phyloP scores from a whole-genome alignment of 2,888 invertebrate species.

The Andrena fulva region DNA sequence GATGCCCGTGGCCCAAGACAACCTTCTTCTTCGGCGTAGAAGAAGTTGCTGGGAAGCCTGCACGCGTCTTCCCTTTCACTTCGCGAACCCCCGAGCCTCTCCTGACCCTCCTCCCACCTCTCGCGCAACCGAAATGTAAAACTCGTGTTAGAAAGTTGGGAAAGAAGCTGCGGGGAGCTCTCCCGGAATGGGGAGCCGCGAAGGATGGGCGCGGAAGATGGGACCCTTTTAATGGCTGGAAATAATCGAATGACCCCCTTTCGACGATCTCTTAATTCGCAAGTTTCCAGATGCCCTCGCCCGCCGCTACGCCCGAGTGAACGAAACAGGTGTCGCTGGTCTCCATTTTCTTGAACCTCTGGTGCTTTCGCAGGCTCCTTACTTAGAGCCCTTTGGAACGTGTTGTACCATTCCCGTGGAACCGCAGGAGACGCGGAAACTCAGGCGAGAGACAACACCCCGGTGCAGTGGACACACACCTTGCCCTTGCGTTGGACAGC shows the following conservation, averaged over 20 bases:
- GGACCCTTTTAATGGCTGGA: slow-evolving; percentile 77
- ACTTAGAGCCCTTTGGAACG: slow-evolving; percentile 1
- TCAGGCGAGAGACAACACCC: not conserved
- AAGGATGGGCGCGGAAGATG: slow-evolving; percentile 20
- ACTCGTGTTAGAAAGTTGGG: slow-evolving; percentile 80
- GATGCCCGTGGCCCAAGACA: slow-evolving; percentile 56
- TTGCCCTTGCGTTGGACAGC: no score
- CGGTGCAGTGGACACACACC: no score
- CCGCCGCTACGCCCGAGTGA: slow-evolving; percentile 17
- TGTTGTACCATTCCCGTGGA: not conserved
- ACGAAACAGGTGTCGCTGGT: slow-evolving; percentile 54
- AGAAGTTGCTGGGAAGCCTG: slow-evolving; percentile 28
- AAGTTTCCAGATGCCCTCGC: slow-evolving; percentile 74
- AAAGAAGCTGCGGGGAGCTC: slow-evolving; percentile 62
- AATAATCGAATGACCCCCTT: slow-evolving; percentile 78
- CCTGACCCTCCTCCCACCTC: slow-evolving; percentile 30
- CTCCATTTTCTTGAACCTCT: slow-evolving; percentile 35
- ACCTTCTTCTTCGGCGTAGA: slow-evolving; percentile 47
- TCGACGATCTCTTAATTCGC: slow-evolving; percentile 78
- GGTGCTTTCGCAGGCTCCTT: slow-evolving; percentile 26
- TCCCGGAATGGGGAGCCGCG: slow-evolving; percentile 30
- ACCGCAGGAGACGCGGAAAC: not conserved
- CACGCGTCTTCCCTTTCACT: slow-evolving; percentile 27
- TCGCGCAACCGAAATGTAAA: slow-evolving; percentile 78
- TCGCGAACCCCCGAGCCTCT: slow-evolving; percentile 16